Evolutionary conservation across 2,113 vertebrate genomes (phyloP).

Genomic region (Colistium nudipinnis): DNA sequence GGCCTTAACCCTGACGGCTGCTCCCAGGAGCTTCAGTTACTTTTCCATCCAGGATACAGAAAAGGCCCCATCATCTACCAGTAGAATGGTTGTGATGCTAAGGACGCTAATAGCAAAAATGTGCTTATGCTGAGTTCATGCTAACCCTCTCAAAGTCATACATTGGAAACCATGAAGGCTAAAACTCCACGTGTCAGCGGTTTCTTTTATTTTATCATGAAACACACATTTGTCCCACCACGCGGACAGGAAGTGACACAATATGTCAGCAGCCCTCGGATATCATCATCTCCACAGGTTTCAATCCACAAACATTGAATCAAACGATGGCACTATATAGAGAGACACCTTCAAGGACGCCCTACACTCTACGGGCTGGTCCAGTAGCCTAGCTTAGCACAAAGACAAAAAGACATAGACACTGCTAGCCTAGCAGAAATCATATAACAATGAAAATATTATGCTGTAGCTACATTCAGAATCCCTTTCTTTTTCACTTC

Average conservation of each 20-base stretch:
- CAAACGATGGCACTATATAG: constrained; percentile 17
- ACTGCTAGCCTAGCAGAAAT: constrained; percentile 4
- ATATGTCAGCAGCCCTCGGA: background rate
- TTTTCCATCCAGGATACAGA: background rate
- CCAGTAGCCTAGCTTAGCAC: constrained; percentile 17
- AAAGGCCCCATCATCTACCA: background rate
- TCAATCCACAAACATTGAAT: constrained; percentile 6
- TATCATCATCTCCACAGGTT: constrained; percentile 6
- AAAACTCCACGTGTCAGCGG: background rate
- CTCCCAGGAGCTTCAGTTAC: background rate
- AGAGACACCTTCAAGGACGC: constrained; percentile 1
- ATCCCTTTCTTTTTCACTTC: too few species aligned
- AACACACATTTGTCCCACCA: constrained; percentile 18
- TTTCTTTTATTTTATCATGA: constrained; percentile 24
- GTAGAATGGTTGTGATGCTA: background rate
- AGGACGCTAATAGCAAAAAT: background rate
- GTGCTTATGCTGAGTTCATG: too few species aligned
- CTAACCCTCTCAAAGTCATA: too few species aligned
- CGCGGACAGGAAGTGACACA: constrained; percentile 33
- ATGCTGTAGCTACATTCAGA: background rate
- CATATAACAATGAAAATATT: background rate
- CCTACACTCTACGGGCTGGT: background rate
- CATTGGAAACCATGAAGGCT: background rate
- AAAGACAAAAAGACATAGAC: background rate
- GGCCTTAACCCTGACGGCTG: background rate